Evolutionary conservation across 2,797 vertebrate genomes (phyloP).

Genomic region (Limnodromus scolopaceus): DNA sequence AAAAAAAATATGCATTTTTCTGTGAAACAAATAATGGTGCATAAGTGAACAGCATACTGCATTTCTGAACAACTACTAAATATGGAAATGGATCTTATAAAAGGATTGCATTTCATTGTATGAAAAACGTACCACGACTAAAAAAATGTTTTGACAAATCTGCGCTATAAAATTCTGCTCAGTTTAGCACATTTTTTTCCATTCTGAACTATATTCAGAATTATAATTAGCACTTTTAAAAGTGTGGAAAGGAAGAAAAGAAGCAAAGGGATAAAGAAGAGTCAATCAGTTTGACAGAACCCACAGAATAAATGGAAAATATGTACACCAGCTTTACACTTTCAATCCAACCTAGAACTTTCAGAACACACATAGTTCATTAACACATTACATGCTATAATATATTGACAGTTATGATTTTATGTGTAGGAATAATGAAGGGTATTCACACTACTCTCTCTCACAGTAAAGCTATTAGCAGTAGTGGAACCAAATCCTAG

Average conservation of each 20-base stretch:
- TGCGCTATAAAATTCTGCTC: background rate
- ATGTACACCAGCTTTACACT: background rate
- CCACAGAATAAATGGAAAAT: background rate
- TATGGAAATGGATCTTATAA: no score
- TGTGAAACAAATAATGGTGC: no score
- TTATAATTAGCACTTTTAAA: background rate
- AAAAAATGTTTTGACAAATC: background rate
- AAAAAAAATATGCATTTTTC: no score
- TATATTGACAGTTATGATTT: background rate
- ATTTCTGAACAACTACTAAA: no score
- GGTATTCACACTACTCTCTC: background rate
- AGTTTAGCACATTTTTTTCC: background rate
- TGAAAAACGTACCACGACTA: background rate
- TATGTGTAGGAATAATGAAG: constrained; percentile 28
- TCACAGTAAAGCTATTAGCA: constrained; percentile 14
- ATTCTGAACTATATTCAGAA: background rate
- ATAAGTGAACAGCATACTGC: no score
- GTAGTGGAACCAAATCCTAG: constrained; percentile 15
- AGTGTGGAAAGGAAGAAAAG: background rate
- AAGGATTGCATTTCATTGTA: no score
- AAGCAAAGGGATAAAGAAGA: background rate
- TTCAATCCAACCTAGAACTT: background rate
- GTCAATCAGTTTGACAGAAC: background rate
- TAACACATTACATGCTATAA: background rate
- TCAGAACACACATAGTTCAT: background rate